Evolutionary conservation across 2,888 invertebrate species (phyloP).

Genomic region (Brachyopa scutellaris): DNA sequence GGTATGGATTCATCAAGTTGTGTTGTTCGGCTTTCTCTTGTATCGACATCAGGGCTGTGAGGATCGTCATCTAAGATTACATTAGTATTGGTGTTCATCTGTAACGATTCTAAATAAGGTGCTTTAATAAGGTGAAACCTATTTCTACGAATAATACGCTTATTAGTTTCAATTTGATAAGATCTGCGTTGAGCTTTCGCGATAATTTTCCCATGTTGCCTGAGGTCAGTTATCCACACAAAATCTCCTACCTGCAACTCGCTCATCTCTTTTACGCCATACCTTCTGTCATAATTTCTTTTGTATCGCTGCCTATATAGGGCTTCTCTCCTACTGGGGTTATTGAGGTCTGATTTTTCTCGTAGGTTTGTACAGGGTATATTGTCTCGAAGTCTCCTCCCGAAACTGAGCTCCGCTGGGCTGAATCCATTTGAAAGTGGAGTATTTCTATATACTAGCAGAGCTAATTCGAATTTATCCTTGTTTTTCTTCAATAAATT

Average conservation of each 20-base stretch:
- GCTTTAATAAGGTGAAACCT: conserved; percentile 24
- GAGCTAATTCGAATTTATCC: neutral
- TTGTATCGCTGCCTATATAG: neutral
- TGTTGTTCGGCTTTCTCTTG: neutral
- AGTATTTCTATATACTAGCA: neutral
- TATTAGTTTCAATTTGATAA: conserved; percentile 15
- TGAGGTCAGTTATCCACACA: conserved; percentile 2
- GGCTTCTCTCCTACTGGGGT: neutral
- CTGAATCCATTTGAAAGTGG: conserved; percentile 1
- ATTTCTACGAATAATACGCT: conserved; percentile 5
- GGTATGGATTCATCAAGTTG: no score
- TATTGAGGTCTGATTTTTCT: neutral
- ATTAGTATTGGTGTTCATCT: neutral
- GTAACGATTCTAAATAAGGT: conserved; percentile 15
- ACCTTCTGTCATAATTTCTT: neutral
- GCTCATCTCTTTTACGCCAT: neutral
- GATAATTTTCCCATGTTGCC: conserved; percentile 4
- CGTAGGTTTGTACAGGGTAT: neutral
- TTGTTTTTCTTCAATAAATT: neutral
- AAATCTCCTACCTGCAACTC: neutral
- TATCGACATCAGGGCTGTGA: neutral
- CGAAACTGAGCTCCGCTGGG: conserved; percentile 1
- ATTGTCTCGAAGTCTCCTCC: neutral
- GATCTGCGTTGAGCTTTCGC: conserved; percentile 9
- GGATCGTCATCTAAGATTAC: neutral